Conservation (phyloP, 2,797 vertebrate species). For the Threskiornis aethiopicus region DNA sequence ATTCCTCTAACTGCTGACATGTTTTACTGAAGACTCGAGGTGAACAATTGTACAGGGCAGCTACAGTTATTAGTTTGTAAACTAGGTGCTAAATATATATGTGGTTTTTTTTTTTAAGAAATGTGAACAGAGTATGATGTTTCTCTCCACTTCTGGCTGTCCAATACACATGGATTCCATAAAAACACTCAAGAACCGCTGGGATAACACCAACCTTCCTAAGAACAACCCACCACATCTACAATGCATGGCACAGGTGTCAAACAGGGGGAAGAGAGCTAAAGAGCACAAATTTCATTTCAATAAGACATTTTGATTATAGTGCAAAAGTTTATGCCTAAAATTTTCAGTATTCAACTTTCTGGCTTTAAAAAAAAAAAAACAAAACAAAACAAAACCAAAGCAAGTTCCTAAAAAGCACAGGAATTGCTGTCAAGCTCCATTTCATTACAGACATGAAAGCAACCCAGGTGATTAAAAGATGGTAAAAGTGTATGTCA, state of each 20-base stretch:
- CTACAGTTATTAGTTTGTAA: conserved; percentile 37
- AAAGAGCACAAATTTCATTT: not conserved
- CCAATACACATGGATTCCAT: not conserved
- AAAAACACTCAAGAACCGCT: not conserved
- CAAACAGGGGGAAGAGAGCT: not conserved
- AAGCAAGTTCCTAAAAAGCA: not conserved
- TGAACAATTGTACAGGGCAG: conserved; percentile 62
- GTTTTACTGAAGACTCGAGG: conserved; percentile 58
- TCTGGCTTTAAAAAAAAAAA: not conserved
- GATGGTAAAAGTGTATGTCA: not conserved
- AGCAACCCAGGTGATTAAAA: not conserved
- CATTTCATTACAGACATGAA: not conserved
- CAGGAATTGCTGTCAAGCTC: not conserved
- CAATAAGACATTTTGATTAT: not conserved
- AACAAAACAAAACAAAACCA: not conserved
- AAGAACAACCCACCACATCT: not conserved
- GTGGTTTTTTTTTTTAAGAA: not conserved
- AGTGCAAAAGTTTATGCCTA: not conserved
- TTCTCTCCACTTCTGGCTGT: not conserved
- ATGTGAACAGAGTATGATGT: not conserved
- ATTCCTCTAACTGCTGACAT: conserved; percentile 67
- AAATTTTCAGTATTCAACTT: not conserved
- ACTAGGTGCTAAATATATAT: conserved; percentile 27
- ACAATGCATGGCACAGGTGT: not conserved
- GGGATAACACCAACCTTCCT: not conserved